A percentile compares a stretch with the other conserved stretches of the same genome.
Evolutionary conservation across 2,113 vertebrate genomes (phyloP).

Genomic region (Trinectes maculatus): DNA sequence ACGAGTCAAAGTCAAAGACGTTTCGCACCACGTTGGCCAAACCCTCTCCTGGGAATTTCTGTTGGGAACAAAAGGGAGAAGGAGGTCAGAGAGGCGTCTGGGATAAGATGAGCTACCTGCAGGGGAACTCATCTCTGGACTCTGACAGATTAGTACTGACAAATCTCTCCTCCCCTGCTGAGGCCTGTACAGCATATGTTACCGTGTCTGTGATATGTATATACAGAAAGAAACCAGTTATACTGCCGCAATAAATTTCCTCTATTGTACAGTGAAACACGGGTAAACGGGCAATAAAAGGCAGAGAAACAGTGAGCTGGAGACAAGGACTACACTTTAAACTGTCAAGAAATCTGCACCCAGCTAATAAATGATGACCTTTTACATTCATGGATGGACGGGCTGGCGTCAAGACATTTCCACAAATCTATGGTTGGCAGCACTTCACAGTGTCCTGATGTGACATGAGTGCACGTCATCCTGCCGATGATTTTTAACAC

Average conservation of each 20-base stretch:
- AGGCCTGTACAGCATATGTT: neutral
- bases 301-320: neutral
- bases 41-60: conserved; percentile 96
- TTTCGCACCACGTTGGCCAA: conserved; percentile 93
- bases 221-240: neutral
- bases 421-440: too few species aligned
- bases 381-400: neutral
- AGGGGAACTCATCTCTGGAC: conserved; percentile 2
- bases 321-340: neutral
- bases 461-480: too few species aligned
- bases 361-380: neutral
- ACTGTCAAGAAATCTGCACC: neutral
- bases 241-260: conserved; percentile 1
- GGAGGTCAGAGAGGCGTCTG: neutral
- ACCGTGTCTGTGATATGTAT: neutral
- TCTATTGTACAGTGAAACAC: neutral
- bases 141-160: neutral
- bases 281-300: neutral
- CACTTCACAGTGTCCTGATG: too few species aligned
- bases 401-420: too few species aligned
- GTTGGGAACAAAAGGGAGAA: neutral
- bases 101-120: neutral
- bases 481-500: too few species aligned
- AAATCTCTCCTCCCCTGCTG: neutral
- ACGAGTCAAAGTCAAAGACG: conserved; percentile 98